Conservation (phyloP, 2,113 vertebrate genomes). For the Laticauda laticaudata region DNA sequence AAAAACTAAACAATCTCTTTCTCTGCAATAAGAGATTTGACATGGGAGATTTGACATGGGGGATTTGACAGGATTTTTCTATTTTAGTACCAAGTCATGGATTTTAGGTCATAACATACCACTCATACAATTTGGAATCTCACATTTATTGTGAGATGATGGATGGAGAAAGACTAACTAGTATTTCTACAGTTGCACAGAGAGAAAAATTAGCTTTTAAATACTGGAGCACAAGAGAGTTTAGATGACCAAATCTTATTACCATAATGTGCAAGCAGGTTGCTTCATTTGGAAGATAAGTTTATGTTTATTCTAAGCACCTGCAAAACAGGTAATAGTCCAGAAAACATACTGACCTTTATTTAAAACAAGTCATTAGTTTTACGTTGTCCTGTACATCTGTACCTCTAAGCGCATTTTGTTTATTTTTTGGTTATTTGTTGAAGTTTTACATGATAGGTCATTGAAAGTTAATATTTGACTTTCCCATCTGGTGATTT, state of each 20-base stretch:
- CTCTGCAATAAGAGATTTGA: background rate
- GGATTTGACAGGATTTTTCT: background rate
- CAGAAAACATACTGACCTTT: background rate
- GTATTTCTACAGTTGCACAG: background rate
- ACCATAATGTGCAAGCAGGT: background rate
- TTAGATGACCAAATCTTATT: background rate
- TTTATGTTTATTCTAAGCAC: background rate
- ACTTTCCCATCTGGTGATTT: constrained; percentile 26
- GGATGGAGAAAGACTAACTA: background rate
- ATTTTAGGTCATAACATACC: background rate
- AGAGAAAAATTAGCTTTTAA: background rate
- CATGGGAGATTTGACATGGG: background rate
- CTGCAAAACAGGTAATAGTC: background rate
- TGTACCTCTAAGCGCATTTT: background rate
- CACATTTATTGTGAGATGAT: background rate
- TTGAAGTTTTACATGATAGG: constrained; percentile 31
- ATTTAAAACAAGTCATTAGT: background rate
- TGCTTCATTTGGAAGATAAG: background rate
- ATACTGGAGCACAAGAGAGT: background rate
- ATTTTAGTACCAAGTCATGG: background rate
- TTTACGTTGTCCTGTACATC: background rate
- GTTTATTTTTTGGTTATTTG: background rate
- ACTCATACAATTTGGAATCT: background rate
- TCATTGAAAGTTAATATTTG: constrained; percentile 28
- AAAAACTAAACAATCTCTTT: background rate